phyloP scores from a whole-genome alignment of 2,888 invertebrate species.

The Epistrophe eligans region DNA sequence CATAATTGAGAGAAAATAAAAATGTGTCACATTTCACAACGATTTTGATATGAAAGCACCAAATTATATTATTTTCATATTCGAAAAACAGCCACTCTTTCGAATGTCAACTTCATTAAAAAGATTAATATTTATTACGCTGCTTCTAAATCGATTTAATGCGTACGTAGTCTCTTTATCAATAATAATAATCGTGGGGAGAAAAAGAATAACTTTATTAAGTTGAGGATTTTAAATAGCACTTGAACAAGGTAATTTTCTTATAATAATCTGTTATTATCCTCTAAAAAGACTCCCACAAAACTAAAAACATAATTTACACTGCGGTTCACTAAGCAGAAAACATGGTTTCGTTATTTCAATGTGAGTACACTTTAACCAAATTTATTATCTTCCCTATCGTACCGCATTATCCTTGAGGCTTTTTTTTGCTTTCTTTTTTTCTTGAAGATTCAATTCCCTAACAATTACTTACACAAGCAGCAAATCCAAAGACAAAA shows the following conservation, averaged over 20 bases:
- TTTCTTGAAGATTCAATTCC: conserved; percentile 14
- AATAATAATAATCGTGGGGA: background rate
- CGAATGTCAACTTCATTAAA: conserved; percentile 27
- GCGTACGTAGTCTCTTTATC: background rate
- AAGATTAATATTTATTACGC: conserved; percentile 7
- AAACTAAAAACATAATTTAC: conserved; percentile 25
- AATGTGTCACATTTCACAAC: background rate
- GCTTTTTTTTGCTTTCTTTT: conserved; percentile 3
- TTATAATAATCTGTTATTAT: conserved; percentile 48
- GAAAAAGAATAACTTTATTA: background rate
- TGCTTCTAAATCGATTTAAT: background rate
- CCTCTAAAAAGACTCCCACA: conserved; percentile 12
- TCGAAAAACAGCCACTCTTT: background rate
- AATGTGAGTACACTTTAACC: conserved; percentile 24
- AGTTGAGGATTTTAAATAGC: background rate
- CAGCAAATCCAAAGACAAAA: conserved; percentile 23
- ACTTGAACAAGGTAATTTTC: conserved; percentile 20
- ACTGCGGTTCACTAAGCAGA: conserved; percentile 25
- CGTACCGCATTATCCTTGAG: conserved; percentile 33
- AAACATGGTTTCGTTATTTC: background rate
- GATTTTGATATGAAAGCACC: background rate
- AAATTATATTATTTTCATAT: background rate
- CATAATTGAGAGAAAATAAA: background rate
- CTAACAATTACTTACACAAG: conserved; percentile 29
- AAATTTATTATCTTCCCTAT: conserved; percentile 33